These are phyloP conservation scores for Anoplopoma fimbria DNA, from an alignment of 2,113 vertebrate species.

Conservation along the genomic window DNA sequence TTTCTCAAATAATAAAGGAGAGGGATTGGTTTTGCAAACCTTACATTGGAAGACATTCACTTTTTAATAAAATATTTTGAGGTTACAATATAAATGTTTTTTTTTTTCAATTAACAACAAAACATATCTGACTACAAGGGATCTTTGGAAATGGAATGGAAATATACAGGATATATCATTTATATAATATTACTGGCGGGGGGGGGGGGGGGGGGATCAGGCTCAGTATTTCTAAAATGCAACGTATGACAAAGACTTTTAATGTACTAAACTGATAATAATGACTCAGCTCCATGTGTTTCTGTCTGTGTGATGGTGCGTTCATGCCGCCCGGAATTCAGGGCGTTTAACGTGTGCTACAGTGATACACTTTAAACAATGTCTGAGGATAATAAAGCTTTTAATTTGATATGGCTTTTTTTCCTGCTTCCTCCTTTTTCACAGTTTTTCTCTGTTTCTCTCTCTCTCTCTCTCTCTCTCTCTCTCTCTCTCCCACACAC, in stretches of 20 bases:
- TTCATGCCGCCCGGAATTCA: background rate
- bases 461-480: no score
- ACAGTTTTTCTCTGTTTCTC: background rate
- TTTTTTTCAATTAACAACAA: background rate
- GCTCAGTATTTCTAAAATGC: background rate
- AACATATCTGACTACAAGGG: background rate
- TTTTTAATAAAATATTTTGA: no score
- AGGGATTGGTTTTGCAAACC: background rate
- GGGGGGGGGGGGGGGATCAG: background rate
- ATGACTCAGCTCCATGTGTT: background rate
- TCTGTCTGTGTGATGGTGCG: background rate
- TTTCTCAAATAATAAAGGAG: background rate
- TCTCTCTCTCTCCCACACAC: background rate
- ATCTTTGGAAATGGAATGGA: background rate
- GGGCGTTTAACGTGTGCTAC: background rate
- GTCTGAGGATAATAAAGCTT: background rate
- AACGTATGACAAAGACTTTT: background rate
- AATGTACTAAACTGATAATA: background rate
- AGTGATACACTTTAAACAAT: background rate
- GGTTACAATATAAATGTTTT: no score
- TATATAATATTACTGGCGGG: no score
- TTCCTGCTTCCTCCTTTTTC: background rate
- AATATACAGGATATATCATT: background rate
- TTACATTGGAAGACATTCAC: background rate
- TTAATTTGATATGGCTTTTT: background rate